Evolutionary conservation across 92 coral and sea anemone species (phyloP).

Genomic region (Zoanthus gigantus): DNA sequence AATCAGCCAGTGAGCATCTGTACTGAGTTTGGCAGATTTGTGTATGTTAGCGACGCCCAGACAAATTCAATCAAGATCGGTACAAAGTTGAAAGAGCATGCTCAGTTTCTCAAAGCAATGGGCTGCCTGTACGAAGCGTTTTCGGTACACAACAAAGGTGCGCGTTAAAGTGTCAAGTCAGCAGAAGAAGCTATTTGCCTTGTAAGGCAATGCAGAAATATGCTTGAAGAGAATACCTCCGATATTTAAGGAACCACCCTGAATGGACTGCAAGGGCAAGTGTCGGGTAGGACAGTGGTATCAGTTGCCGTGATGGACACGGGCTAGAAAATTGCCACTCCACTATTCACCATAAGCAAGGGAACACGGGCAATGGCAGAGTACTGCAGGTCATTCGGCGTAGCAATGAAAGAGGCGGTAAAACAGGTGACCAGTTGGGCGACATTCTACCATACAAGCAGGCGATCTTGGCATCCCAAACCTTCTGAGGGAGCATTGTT

Average conservation of each 20-base stretch:
- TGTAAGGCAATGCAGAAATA: constrained; percentile 64
- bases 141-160: constrained; percentile 52
- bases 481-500: constrained; percentile 54
- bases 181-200: constrained; percentile 12
- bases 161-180: too few species aligned
- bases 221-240: constrained; percentile 56
- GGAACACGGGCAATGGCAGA: constrained; percentile 59
- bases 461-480: constrained; percentile 69
- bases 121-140: constrained; percentile 66
- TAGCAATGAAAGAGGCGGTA: constrained; percentile 67
- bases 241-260: constrained; percentile 53
- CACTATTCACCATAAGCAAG: constrained; percentile 62
- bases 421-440: constrained; percentile 65
- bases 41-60: constrained; percentile 12
- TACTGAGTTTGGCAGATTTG: constrained; percentile 14
- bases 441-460: constrained; percentile 72
- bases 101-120: constrained; percentile 30
- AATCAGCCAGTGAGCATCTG: constrained; percentile 39
- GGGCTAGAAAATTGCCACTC: constrained; percentile 64
- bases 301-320: constrained; percentile 63
- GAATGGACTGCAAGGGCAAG: constrained; percentile 73
- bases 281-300: constrained; percentile 65
- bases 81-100: constrained; percentile 37
- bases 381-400: constrained; percentile 62
- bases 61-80: constrained; percentile 62